Percentiles rank a stretch among this genome's conserved stretches.
Conservation (phyloP, 2,888 invertebrate genomes). For the Catocala sponsa region DNA sequence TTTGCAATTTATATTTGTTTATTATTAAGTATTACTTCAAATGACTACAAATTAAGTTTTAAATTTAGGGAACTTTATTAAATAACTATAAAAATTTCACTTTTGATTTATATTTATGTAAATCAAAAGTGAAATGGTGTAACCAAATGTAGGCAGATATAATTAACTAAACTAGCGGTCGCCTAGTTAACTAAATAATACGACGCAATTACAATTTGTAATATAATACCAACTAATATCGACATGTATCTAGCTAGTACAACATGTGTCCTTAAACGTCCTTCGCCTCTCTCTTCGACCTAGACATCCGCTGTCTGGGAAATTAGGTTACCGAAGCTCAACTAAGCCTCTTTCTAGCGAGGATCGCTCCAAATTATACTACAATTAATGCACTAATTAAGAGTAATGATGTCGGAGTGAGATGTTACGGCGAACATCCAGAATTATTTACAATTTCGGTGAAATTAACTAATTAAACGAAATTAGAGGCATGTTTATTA, state of each 20-base stretch:
- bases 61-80: too few species aligned
- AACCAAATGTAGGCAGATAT: too few species aligned
- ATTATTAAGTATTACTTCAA: too few species aligned
- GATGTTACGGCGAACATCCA: conserved; percentile 15
- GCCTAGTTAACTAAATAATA: too few species aligned
- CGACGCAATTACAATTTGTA: not conserved
- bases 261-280: conserved; percentile 18
- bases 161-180: too few species aligned
- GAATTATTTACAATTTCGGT: not conserved
- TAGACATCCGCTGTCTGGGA: conserved; percentile 19
- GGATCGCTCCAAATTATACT: conserved; percentile 14
- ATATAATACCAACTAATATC: not conserved
- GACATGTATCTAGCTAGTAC: not conserved
- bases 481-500: too few species aligned
- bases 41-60: too few species aligned
- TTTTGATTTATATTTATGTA: too few species aligned
- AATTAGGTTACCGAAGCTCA: conserved; percentile 23
- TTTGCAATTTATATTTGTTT: too few species aligned
- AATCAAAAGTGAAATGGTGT: too few species aligned
- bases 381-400: conserved; percentile 36
- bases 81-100: too few species aligned
- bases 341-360: conserved; percentile 18
- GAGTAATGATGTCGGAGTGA: conserved; percentile 22
- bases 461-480: too few species aligned
- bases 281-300: conserved; percentile 24